A percentile compares a stretch with the other conserved stretches of the same genome.
Evolutionary conservation across 2,888 invertebrate species (phyloP).

Genomic region (Nemotelus pantherinus): DNA sequence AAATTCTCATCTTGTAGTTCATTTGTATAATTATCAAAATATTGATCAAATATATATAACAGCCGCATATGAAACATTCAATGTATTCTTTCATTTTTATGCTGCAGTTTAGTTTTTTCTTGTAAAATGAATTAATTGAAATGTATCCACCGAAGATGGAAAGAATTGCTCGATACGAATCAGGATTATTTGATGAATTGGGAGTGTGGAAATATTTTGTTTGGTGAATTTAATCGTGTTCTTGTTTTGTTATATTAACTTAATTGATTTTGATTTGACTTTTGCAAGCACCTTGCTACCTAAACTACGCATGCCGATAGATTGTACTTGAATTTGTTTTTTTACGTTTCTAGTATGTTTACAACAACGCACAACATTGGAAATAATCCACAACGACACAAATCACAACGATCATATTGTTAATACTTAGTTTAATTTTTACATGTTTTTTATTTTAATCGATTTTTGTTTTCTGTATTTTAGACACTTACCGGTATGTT

Average conservation of each 20-base stretch:
- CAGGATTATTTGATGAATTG: not conserved
- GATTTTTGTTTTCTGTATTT: not conserved
- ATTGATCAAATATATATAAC: too few relatives aligned
- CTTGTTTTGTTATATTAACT: too few relatives aligned
- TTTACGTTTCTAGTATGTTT: too few relatives aligned
- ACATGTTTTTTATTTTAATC: not conserved
- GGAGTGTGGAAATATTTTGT: not conserved
- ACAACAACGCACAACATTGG: too few relatives aligned
- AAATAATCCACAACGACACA: constrained; percentile 28
- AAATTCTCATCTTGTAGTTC: too few relatives aligned
- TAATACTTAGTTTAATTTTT: constrained; percentile 5
- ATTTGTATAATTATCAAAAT: too few relatives aligned
- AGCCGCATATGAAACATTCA: too few relatives aligned
- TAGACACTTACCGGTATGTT: not conserved
- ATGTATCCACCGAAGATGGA: constrained; percentile 61
- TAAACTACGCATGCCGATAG: too few relatives aligned
- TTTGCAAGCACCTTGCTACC: too few relatives aligned
- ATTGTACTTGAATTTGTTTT: too few relatives aligned
- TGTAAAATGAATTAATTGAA: not conserved
- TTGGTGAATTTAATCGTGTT: not conserved
- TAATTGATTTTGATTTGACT: too few relatives aligned
- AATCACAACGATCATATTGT: constrained; percentile 27
- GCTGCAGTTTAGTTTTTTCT: not conserved
- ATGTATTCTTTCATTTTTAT: too few relatives aligned
- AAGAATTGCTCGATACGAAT: constrained; percentile 59